These are phyloP conservation scores for Indicator indicator DNA, from an alignment of 2,113 vertebrate species.

Conservation along the genomic window DNA sequence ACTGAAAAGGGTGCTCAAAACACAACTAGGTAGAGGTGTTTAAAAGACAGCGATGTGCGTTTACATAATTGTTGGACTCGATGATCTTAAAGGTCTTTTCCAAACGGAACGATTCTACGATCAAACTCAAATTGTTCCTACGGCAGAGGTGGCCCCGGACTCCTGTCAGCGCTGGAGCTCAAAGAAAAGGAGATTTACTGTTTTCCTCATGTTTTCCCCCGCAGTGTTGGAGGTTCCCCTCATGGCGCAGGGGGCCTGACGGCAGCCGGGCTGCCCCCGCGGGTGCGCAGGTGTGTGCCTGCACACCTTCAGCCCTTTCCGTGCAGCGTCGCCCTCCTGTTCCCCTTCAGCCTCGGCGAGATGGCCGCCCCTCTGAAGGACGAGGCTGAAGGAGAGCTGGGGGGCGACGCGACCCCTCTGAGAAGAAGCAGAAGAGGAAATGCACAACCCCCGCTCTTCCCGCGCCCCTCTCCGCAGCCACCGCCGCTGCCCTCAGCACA, in stretches of 20 bases:
- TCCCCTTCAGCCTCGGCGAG: background rate
- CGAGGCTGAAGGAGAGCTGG: background rate
- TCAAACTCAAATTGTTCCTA: background rate
- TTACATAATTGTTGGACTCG: too few relatives aligned
- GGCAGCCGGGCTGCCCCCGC: background rate
- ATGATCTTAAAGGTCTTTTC: too few relatives aligned
- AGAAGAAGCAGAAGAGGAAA: background rate
- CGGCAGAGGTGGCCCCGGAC: background rate
- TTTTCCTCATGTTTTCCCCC: background rate
- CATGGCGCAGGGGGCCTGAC: background rate
- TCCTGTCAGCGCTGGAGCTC: background rate
- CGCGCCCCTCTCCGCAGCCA: background rate
- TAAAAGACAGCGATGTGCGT: too few relatives aligned
- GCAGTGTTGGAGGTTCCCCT: background rate
- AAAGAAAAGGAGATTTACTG: background rate
- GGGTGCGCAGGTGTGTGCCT: background rate
- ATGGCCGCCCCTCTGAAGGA: background rate
- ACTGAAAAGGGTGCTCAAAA: too few relatives aligned
- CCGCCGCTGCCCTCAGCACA: constrained; percentile 18
- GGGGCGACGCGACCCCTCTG: background rate
- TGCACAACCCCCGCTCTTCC: background rate
- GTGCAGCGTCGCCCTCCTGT: background rate
- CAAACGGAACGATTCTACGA: too few relatives aligned
- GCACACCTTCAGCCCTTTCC: background rate
- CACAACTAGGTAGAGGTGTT: too few relatives aligned